Conservation (phyloP, 2,113 vertebrate genomes). For the Channa maculata region DNA sequence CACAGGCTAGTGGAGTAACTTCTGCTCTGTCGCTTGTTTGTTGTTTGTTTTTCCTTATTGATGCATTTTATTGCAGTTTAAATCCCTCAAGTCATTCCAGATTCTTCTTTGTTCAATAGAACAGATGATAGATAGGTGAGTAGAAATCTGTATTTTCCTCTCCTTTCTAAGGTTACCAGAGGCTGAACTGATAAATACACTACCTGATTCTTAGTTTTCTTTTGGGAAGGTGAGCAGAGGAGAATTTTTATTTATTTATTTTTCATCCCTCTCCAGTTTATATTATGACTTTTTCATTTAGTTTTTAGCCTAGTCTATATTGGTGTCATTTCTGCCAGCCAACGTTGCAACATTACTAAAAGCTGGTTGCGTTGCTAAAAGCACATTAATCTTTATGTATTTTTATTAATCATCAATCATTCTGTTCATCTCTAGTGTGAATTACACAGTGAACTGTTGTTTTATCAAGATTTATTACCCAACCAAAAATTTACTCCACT, state of each 20-base stretch:
- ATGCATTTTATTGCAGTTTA: conserved; percentile 13
- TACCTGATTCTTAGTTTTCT: conserved; percentile 11
- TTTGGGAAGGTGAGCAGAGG: conserved; percentile 23
- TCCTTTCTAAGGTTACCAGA: conserved; percentile 11
- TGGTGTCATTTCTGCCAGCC: neutral
- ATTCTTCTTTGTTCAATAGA: too few species aligned
- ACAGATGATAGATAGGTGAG: too few species aligned
- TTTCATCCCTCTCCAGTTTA: conserved; percentile 57
- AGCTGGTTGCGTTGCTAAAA: conserved; percentile 10
- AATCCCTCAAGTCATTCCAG: conserved; percentile 7
- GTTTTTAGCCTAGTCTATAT: conserved; percentile 15
- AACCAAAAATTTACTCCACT: neutral
- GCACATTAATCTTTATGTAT: neutral
- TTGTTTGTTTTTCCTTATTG: conserved; percentile 22
- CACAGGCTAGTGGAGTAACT: neutral
- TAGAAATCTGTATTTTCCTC: neutral
- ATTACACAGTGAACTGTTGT: conserved; percentile 17
- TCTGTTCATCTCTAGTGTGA: neutral
- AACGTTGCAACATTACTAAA: conserved; percentile 11
- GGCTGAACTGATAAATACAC: conserved; percentile 10
- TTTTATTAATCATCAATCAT: conserved; percentile 21
- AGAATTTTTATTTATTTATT: conserved; percentile 32
- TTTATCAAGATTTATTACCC: conserved; percentile 11
- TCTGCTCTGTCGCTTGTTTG: conserved; percentile 19
- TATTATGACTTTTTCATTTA: conserved; percentile 9